Conservation (phyloP, 2,888 invertebrate species). For the Epirrhoe alternata region DNA sequence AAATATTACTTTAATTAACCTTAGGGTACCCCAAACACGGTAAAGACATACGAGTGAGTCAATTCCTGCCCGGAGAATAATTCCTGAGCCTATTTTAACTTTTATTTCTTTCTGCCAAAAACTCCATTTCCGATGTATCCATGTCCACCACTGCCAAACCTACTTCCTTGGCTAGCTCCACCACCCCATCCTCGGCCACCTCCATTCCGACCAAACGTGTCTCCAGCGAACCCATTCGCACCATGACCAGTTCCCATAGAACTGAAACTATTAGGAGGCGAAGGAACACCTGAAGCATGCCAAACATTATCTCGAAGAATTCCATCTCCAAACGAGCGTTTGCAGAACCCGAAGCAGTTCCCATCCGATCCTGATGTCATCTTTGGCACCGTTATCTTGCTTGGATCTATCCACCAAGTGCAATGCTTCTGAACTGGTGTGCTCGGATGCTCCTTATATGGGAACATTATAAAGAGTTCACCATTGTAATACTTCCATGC, state of each 20-base stretch:
- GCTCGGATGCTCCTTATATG: neutral
- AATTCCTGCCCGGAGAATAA: no score
- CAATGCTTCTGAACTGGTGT: neutral
- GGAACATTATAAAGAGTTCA: constrained; percentile 18
- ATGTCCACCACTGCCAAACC: neutral
- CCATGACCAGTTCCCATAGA: neutral
- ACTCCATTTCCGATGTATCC: neutral
- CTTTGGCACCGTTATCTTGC: neutral
- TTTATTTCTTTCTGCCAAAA: neutral
- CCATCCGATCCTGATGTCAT: neutral
- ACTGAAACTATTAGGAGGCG: neutral
- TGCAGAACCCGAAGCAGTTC: neutral
- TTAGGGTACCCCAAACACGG: no score
- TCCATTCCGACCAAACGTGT: neutral
- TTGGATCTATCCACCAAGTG: neutral
- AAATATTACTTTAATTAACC: no score
- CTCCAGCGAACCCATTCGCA: neutral
- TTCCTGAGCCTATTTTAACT: no score
- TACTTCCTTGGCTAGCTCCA: neutral
- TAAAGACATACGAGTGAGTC: no score
- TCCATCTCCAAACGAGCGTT: neutral
- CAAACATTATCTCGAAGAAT: constrained; percentile 9
- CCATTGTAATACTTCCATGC: constrained; percentile 17
- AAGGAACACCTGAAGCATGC: neutral
- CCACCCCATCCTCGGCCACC: neutral